Percentiles rank a stretch among this genome's conserved stretches.
phyloP scores from a whole-genome alignment of 2,888 invertebrate genomes.

The Trissolcus japonicus region DNA sequence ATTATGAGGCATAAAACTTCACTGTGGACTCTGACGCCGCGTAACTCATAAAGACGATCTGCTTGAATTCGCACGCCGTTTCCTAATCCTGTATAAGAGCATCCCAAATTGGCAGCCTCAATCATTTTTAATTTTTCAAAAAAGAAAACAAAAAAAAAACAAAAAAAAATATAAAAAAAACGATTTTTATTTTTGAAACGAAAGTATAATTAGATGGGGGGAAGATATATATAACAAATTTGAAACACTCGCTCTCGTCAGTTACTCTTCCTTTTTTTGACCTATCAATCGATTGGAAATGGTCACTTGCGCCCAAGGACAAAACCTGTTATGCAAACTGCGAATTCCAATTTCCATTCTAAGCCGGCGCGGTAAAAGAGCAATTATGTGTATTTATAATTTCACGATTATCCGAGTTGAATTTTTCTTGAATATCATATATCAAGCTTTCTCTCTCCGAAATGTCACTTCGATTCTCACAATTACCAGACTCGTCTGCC shows the following conservation, averaged over 20 bases:
- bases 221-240: background rate
- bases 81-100: constrained; percentile 1
- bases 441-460: constrained; percentile 61
- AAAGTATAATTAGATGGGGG: background rate
- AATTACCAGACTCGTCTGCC: constrained; percentile 59
- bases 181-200: background rate
- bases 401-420: constrained; percentile 51
- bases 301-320: constrained; percentile 46
- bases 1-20: constrained; percentile 73
- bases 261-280: constrained; percentile 31
- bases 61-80: constrained; percentile 39
- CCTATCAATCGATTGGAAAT: constrained; percentile 43
- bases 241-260: background rate
- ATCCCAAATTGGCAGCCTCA: background rate
- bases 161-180: background rate
- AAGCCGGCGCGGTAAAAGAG: constrained; percentile 39
- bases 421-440: constrained; percentile 57
- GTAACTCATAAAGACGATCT: constrained; percentile 55
- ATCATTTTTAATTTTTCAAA: background rate
- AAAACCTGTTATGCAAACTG: constrained; percentile 46
- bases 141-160: background rate
- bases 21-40: constrained; percentile 53
- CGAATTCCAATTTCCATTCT: constrained; percentile 53
- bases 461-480: constrained; percentile 63
- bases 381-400: constrained; percentile 57